phyloP scores from a whole-genome alignment of 2,888 invertebrate species.

The Oxyscelio sp. region DNA sequence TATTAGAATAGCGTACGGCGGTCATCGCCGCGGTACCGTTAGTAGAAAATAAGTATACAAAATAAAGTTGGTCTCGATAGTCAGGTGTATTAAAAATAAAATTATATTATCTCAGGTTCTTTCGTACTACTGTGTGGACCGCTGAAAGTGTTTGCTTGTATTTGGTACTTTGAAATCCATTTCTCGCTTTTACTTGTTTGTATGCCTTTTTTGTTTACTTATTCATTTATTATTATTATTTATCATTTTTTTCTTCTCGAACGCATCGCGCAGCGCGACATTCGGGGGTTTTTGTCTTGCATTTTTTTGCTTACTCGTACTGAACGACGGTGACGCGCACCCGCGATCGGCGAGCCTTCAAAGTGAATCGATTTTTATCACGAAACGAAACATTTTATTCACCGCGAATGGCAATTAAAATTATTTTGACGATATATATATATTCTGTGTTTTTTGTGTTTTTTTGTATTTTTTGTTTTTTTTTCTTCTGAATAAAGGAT shows the following conservation, averaged over 20 bases:
- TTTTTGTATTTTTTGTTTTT: too few relatives aligned
- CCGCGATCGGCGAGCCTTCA: conserved; percentile 7
- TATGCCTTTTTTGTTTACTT: conserved; percentile 12
- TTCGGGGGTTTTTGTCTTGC: too few relatives aligned
- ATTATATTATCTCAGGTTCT: conserved; percentile 81
- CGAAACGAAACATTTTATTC: conserved; percentile 70
- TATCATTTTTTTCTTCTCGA: too few relatives aligned
- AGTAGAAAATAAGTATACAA: conserved; percentile 78
- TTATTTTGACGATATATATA: conserved; percentile 61
- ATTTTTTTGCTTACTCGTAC: conserved; percentile 4
- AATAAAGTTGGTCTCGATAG: conserved; percentile 80
- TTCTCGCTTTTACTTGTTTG: conserved; percentile 14
- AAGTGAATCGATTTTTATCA: conserved; percentile 66
- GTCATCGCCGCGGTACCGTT: conserved; percentile 53
- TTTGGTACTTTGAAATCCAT: conserved; percentile 64
- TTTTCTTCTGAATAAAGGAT: conserved; percentile 56
- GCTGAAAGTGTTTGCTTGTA: conserved; percentile 72
- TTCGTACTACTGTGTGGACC: conserved; percentile 86
- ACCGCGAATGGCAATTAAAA: conserved; percentile 72
- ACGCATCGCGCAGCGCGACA: too few relatives aligned
- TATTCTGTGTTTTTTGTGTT: too few relatives aligned
- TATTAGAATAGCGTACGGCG: conserved; percentile 67
- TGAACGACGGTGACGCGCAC: conserved; percentile 8
- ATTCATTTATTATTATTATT: too few relatives aligned
- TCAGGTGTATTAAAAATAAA: conserved; percentile 83